phyloP scores from a whole-genome alignment of 2,888 invertebrate species.

The Himalopsyche tibetana region DNA sequence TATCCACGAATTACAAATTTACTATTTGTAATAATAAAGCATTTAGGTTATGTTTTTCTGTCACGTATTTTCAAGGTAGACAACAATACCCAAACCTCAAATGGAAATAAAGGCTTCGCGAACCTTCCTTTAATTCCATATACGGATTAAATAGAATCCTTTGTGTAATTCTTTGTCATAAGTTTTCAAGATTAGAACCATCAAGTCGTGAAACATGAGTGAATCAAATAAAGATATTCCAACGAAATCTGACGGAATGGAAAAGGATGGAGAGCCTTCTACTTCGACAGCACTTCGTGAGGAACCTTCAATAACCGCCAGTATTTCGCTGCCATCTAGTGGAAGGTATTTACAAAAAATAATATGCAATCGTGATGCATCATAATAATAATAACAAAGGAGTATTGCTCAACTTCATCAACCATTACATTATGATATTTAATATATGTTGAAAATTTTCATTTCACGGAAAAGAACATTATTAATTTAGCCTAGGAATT shows the following conservation, averaged over 20 bases:
- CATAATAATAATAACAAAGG: too few relatives aligned
- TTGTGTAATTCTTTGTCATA: constrained; percentile 28
- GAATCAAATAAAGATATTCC: constrained; percentile 45
- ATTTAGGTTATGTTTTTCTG: constrained; percentile 51
- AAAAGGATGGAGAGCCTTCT: constrained; percentile 25
- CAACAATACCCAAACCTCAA: constrained; percentile 49
- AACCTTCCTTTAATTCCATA: constrained; percentile 52
- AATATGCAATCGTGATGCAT: too few relatives aligned
- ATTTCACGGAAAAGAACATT: not conserved
- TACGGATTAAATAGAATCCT: constrained; percentile 44
- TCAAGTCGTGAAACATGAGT: constrained; percentile 47
- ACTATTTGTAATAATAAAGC: not conserved
- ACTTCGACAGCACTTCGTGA: constrained; percentile 42
- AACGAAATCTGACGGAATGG: constrained; percentile 17
- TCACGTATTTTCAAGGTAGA: constrained; percentile 50
- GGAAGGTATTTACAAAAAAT: constrained; percentile 54
- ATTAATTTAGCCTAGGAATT: too few relatives aligned
- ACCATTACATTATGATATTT: too few relatives aligned
- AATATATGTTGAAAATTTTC: too few relatives aligned
- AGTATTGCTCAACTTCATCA: too few relatives aligned
- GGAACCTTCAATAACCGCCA: constrained; percentile 58
- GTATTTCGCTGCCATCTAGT: constrained; percentile 59
- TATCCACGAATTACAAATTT: not conserved
- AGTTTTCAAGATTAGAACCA: not conserved
- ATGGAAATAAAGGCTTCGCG: constrained; percentile 48